These are phyloP conservation scores for Cyclophora punctaria DNA, from an alignment of 2,888 invertebrate genomes.

Conservation along the genomic window DNA sequence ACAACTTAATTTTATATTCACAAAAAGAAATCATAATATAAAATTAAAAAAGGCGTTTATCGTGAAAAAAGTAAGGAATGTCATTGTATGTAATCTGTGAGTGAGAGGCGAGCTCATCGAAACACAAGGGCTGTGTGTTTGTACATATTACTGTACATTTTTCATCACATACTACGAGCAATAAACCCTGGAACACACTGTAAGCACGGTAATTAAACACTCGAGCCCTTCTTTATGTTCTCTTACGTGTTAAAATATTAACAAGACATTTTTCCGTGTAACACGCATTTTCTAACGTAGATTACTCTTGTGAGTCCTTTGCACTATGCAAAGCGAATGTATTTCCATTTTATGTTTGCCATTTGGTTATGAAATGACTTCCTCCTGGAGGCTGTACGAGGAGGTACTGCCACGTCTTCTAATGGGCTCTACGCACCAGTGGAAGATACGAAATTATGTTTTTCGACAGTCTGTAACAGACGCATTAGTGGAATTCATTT, in stretches of 20 bases:
- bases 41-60: constrained; percentile 15
- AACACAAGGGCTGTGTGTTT: constrained; percentile 23
- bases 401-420: constrained; percentile 4
- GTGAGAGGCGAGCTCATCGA: constrained; percentile 21
- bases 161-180: constrained; percentile 24
- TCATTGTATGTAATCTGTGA: constrained; percentile 28
- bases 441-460: constrained; percentile 9
- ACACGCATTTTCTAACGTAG: constrained; percentile 3
- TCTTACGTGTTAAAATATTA: constrained; percentile 5
- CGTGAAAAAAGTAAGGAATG: constrained; percentile 47
- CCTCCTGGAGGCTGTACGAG: constrained; percentile 1
- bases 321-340: constrained; percentile 7
- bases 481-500: constrained; percentile 11
- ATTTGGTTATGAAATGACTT: constrained; percentile 10
- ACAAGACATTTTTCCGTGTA: constrained; percentile 5
- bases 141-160: constrained; percentile 25
- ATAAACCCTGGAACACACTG: constrained; percentile 8
- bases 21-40: constrained; percentile 13
- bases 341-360: constrained; percentile 10
- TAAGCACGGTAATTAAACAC: constrained; percentile 13
- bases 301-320: not conserved
- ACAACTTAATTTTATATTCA: constrained; percentile 12
- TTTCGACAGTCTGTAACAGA: constrained; percentile 7
- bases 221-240: constrained; percentile 4
- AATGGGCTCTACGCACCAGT: constrained; percentile 5